These are phyloP conservation scores for Cladopsammia gracilis DNA, from an alignment of 64 coral and sea anemone genomes.

Conservation along the genomic window DNA sequence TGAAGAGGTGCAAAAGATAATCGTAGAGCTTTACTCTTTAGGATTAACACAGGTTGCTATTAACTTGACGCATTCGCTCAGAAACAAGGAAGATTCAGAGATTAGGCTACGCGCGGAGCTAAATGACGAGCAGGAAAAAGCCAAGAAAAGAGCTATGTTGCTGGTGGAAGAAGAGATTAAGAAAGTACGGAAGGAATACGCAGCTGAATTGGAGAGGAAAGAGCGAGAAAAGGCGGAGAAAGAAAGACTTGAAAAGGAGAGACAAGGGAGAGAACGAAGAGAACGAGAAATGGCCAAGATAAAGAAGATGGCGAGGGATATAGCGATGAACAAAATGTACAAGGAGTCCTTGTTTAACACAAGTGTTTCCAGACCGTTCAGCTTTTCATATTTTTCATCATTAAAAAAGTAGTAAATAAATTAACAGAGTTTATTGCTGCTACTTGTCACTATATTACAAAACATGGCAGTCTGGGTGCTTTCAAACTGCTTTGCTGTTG, in stretches of 20 bases:
- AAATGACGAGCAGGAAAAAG: constrained; percentile 34
- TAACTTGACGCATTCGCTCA: constrained; percentile 63
- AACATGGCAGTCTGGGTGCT: no score
- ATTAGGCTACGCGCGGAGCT: constrained; percentile 35
- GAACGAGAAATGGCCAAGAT: constrained; percentile 67
- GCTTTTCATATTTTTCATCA: constrained; percentile 79
- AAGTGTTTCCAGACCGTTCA: constrained; percentile 77
- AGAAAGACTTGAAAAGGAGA: constrained; percentile 66
- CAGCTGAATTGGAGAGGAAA: constrained; percentile 43
- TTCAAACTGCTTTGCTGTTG: no score
- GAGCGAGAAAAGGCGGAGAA: constrained; percentile 35
- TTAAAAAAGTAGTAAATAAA: constrained; percentile 7
- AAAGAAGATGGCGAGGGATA: constrained; percentile 72
- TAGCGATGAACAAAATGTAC: constrained; percentile 67
- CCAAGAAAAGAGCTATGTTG: constrained; percentile 14
- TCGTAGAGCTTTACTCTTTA: constrained; percentile 72
- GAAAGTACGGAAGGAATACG: constrained; percentile 53
- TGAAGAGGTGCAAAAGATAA: constrained; percentile 79
- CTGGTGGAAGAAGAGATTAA: constrained; percentile 54
- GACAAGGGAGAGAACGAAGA: constrained; percentile 58
- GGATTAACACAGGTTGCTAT: constrained; percentile 55
- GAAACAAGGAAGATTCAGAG: constrained; percentile 70
- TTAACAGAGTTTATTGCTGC: no score
- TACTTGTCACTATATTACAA: no score
- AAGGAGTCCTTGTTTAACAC: constrained; percentile 59